These are phyloP conservation scores for Phylloscopus whistleri DNA, from an alignment of 2,113 vertebrate genomes.

Conservation along the genomic window DNA sequence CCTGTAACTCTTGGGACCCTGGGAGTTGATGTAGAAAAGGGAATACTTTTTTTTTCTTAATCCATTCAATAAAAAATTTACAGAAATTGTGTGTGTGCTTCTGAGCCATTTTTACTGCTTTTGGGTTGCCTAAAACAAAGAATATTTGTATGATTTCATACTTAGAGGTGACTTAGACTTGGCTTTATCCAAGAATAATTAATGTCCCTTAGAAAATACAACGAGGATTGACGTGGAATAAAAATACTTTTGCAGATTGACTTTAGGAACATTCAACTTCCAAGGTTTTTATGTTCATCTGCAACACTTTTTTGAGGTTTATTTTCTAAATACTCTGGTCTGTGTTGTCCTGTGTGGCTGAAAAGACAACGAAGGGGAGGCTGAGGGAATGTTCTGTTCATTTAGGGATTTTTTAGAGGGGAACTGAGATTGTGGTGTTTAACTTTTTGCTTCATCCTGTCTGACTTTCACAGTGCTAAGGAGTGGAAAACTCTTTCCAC, in stretches of 20 bases:
- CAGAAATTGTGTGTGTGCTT: not conserved
- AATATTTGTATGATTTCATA: not conserved
- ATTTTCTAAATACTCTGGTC: not conserved
- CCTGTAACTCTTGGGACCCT: not conserved
- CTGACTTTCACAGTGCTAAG: not conserved
- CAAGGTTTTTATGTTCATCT: not conserved
- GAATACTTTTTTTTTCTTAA: conserved; percentile 53
- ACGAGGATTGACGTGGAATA: not conserved
- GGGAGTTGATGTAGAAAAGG: conserved; percentile 13
- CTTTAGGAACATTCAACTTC: not conserved
- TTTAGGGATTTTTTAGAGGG: not conserved
- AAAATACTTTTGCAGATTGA: not conserved
- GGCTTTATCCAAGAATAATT: not conserved
- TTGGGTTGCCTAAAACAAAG: not conserved
- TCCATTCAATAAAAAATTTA: conserved; percentile 63
- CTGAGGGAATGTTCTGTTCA: not conserved
- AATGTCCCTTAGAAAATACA: not conserved
- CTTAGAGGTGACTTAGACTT: not conserved
- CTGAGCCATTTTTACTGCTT: not conserved
- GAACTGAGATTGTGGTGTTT: not conserved
- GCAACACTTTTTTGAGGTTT: not conserved
- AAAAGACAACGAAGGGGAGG: not conserved
- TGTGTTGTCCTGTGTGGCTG: not conserved
- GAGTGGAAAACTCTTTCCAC: not conserved
- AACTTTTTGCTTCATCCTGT: not conserved